phyloP scores from a whole-genome alignment of 2,113 vertebrate genomes.

The Psammodynastes pulverulentus region DNA sequence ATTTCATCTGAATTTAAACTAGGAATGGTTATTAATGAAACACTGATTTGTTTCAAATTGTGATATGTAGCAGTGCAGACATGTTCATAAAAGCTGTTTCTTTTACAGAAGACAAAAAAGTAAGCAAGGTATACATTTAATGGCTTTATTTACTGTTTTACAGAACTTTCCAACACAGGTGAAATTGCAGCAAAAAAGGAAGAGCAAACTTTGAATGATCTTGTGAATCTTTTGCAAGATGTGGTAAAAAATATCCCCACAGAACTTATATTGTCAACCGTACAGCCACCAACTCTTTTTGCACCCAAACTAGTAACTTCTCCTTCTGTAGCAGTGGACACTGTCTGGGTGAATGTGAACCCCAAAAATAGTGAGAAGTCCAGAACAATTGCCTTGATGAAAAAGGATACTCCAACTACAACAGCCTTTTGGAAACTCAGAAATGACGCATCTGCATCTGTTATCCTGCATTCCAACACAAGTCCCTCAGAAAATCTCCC shows the following conservation, averaged over 20 bases:
- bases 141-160: rapidly evolving
- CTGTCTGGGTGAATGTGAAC: background rate
- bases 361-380: background rate
- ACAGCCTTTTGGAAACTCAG: background rate
- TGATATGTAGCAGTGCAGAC: background rate
- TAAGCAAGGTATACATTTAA: rapidly evolving
- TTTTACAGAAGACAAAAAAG: rapidly evolving
- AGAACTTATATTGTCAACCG: background rate
- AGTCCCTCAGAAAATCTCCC: background rate
- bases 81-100: background rate
- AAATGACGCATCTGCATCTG: slow-evolving; percentile 29
- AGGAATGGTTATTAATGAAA: background rate
- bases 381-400: rapidly evolving
- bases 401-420: background rate
- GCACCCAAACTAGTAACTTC: rapidly evolving
- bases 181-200: background rate
- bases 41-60: background rate
- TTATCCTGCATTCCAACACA: slow-evolving; percentile 19
- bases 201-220: background rate
- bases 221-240: background rate
- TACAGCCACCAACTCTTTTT: rapidly evolving
- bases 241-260: slow-evolving; percentile 17
- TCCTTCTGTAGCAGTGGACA: rapidly evolving
- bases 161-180: background rate
- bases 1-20: background rate